A percentile compares a stretch with the other conserved stretches of the same genome.
Evolutionary conservation across 2,888 invertebrate genomes (phyloP).

Genomic region (Linhomoeus sp.): DNA sequence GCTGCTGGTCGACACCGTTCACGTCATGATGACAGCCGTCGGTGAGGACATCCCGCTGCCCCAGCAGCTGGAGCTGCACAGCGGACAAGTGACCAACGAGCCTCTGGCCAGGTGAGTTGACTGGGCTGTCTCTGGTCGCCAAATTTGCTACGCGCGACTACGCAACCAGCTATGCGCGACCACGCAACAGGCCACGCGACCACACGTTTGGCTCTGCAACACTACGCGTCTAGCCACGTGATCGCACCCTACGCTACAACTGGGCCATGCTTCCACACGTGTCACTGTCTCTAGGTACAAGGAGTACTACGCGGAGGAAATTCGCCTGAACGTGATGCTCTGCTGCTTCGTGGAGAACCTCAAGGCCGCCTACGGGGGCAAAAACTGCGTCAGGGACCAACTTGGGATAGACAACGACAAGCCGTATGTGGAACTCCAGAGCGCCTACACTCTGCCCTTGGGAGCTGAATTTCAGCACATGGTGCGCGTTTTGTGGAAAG

Average conservation of each 20-base stretch:
- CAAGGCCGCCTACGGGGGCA: neutral
- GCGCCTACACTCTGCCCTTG: neutral
- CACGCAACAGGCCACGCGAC: too few species aligned
- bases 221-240: too few species aligned
- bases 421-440: neutral
- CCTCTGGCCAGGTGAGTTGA: too few species aligned
- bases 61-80: slow-evolving; percentile 16
- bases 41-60: slow-evolving; percentile 25
- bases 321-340: neutral
- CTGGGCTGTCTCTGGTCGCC: too few species aligned
- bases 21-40: slow-evolving; percentile 8
- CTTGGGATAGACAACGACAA: neutral
- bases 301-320: neutral
- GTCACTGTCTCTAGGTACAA: neutral
- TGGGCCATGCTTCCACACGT: too few species aligned
- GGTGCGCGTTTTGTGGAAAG: too few species aligned
- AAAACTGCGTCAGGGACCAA: neutral
- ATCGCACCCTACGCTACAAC: too few species aligned
- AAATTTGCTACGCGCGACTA: too few species aligned
- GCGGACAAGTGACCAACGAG: too few species aligned
- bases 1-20: neutral
- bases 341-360: neutral
- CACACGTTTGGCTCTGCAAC: too few species aligned
- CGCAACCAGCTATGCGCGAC: too few species aligned
- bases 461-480: slow-evolving; percentile 1